A percentile compares a stretch with the other conserved stretches of the same genome.
phyloP scores from a whole-genome alignment of 2,888 invertebrate genomes.

The Congeria kusceri region DNA sequence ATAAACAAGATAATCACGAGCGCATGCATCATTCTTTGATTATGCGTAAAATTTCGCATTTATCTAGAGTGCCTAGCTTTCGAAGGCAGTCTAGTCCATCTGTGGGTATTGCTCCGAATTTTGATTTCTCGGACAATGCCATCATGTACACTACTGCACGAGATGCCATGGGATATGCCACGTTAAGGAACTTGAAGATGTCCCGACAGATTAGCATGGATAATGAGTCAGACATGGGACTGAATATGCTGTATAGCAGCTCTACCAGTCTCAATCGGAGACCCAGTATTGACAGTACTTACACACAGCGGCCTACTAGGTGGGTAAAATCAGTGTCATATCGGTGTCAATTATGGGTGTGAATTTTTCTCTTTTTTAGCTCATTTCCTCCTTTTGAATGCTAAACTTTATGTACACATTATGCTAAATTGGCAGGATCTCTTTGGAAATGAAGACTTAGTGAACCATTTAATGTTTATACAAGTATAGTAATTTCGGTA shows the following conservation, averaged over 20 bases:
- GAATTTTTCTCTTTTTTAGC: too few species aligned
- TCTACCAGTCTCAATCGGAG: slow-evolving; percentile 69
- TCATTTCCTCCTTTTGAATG: too few species aligned
- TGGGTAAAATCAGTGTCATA: too few species aligned
- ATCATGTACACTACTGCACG: slow-evolving; percentile 81
- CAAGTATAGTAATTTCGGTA: too few species aligned
- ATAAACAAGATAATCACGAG: slow-evolving; percentile 59
- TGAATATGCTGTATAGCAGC: slow-evolving; percentile 63
- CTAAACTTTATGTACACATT: too few species aligned
- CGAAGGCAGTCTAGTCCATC: slow-evolving; percentile 67
- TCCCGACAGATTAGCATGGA: slow-evolving; percentile 80
- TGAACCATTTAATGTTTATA: too few species aligned
- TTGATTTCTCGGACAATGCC: slow-evolving; percentile 70
- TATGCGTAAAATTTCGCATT: slow-evolving; percentile 79
- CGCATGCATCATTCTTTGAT: slow-evolving; percentile 83
- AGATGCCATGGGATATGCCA: slow-evolving; percentile 85
- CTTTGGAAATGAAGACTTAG: too few species aligned
- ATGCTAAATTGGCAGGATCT: too few species aligned
- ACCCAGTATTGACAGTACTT: slow-evolving; percentile 69
- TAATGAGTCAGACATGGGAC: slow-evolving; percentile 73
- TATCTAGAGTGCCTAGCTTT: slow-evolving; percentile 81
- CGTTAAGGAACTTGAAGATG: slow-evolving; percentile 83
- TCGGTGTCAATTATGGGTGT: too few species aligned
- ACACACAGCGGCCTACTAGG: slow-evolving; percentile 46
- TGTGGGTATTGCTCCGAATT: slow-evolving; percentile 54